Evolutionary conservation across 2,113 vertebrate genomes (phyloP), one percentile per base, ranked within the genome.

Genomic region (Rhombomys opimus): DNA sequence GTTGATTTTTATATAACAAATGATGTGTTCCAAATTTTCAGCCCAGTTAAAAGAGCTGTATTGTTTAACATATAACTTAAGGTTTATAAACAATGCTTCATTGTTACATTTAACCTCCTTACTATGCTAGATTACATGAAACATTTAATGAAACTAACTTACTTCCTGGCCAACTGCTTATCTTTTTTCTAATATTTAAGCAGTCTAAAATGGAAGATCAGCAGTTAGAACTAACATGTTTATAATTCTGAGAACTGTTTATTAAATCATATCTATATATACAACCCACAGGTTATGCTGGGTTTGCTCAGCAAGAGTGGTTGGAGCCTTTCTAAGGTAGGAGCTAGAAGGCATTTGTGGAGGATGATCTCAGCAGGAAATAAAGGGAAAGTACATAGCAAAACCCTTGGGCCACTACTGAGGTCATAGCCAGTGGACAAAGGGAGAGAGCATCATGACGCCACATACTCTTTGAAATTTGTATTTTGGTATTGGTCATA

Each of bases 371-470:
- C 14, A 72, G 88, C 84, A 73, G 92, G 59, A 76, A 38, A 91
- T 92, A n/a, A 84, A 87, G 77, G 94, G 30, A 35, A 68, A 76
- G 41, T 35, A 81, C 95, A 96, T 90, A 96, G 78, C 95, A 96
- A 89, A 57, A 97, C 67, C 54, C 73, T 96, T 65, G 30, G 68
- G 90, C 52, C 86, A 5, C 93, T 81, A 84, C 93, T 89, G 81
- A 63, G 23, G 23, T 76, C 18, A 9, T 88, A 91, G 59, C 57
- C 93, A 30, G 63, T 70, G 82, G 97, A 77, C 65, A 68, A 5
- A 17, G 38, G 76, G 63, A 92, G 82, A 13, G 59, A 90, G 23
- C 73, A 70, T 67, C 23, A 9, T 90, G 87, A 63, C 38, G 5
- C 57, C 95, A 27, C 50, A 95, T 89, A 52, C 15, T 68, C 17